Evolutionary conservation across 2,888 invertebrate species (phyloP), one percentile per base, ranked within the genome.

Genomic region (Nephrotoma appendiculata): DNA sequence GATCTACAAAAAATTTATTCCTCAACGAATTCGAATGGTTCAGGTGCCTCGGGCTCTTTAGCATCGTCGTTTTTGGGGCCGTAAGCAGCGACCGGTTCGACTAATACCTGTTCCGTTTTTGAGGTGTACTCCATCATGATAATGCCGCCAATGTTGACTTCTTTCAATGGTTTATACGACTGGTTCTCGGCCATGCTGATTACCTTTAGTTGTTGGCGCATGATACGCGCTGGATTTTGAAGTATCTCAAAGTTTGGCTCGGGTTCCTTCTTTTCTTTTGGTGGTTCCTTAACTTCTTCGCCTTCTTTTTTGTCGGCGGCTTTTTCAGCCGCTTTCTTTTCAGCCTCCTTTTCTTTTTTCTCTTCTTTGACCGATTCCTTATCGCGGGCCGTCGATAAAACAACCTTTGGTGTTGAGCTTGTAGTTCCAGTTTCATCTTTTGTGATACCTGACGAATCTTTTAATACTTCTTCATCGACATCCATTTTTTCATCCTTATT

Each of bases 21-120:
- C 91, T 99, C 98, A 89, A 95, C 94, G 92, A 97, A 99, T 92
- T 98, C 98, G 91, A 99, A 99, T 88, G 99, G 98, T 93, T 98
- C 98, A 90, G 99, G 99, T 83, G 98, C 98, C 89, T 98, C 98
- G 0, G 99, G 98, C 92, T 99, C 99, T 90, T 97, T 97, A 89
- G 98, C 98, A 90, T 99, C 99, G 88, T 98, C 98, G 19, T 96
- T 95, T 91, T 97, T 97, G 2, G 96, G 97, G 0, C 97, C 97
- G 89, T 96, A 97, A 0, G 97, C 97, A 90, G 96, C 96, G 12
- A 98, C 98, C 6, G 98, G 97, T 90, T 98, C 98, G 1, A 99
- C 98, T 85, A 98, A 93, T 87, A 95, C 95, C 90, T 98, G 97
- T n/a, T 92, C 91, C 0, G 94, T 94, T 7, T 96, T 95, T 87